Evolutionary conservation across 2,113 vertebrate genomes (phyloP).

Genomic region (Podarcis raffonei): DNA sequence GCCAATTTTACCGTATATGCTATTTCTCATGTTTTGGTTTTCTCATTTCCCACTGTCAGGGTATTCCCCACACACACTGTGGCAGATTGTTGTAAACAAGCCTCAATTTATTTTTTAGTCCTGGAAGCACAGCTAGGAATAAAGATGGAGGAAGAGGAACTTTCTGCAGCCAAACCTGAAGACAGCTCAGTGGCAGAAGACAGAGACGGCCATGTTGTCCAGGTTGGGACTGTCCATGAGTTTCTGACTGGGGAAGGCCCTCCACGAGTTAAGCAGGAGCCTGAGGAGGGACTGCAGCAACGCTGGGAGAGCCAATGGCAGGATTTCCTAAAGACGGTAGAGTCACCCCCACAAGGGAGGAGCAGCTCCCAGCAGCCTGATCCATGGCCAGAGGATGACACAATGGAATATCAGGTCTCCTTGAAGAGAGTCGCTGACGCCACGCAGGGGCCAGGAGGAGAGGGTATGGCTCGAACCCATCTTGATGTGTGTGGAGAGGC

Average conservation of each 20-base stretch:
- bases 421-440: not conserved
- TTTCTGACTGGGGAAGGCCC: not conserved
- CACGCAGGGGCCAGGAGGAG: not conserved
- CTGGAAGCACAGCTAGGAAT: not conserved
- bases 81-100: not conserved
- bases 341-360: not conserved
- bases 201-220: not conserved
- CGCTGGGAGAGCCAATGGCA: not conserved
- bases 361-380: not conserved
- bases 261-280: not conserved
- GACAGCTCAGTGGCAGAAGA: not conserved
- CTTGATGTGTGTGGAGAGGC: not conserved
- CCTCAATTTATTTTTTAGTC: not conserved
- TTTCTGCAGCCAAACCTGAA: not conserved
- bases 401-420: not conserved
- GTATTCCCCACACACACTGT: not conserved
- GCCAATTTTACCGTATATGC: no score
- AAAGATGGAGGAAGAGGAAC: not conserved
- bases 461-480: not conserved
- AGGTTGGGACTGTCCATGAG: not conserved
- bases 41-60: no score
- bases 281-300: not conserved
- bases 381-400: not conserved
- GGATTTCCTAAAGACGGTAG: constrained; percentile 9
- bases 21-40: no score